phyloP scores from a whole-genome alignment of 1,140 invertebrate genomes.

The Sweltsa coloradensis region DNA sequence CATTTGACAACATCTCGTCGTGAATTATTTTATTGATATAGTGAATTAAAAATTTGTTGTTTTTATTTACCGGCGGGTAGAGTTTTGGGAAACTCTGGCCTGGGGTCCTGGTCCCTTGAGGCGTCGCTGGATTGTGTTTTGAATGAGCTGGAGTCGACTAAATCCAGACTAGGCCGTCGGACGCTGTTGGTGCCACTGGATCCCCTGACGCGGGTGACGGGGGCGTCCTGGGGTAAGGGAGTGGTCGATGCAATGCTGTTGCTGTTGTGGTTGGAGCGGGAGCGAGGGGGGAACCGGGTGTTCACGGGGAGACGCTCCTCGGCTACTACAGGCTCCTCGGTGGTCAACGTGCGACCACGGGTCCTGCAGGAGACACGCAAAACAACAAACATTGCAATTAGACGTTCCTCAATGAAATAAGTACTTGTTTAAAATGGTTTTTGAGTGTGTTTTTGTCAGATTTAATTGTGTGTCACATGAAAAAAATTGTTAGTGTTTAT shows the following conservation, averaged over 20 bases:
- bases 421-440: too few relatives aligned
- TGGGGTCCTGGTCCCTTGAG: slow-evolving; percentile 11
- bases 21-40: too few relatives aligned
- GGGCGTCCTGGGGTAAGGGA: background rate
- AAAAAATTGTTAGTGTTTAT: too few relatives aligned
- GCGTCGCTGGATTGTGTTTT: slow-evolving; percentile 43
- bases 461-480: too few relatives aligned
- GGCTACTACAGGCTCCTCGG: background rate
- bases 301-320: slow-evolving; percentile 55
- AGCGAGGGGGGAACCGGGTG: slow-evolving; percentile 64
- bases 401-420: background rate
- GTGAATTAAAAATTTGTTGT: too few relatives aligned
- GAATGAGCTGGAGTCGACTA: slow-evolving; percentile 67
- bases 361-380: background rate
- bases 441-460: too few relatives aligned
- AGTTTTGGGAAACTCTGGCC: slow-evolving; percentile 33
- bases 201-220: slow-evolving; percentile 12
- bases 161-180: slow-evolving; percentile 54
- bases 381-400: background rate
- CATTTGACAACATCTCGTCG: too few relatives aligned
- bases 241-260: slow-evolving; percentile 17
- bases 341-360: background rate
- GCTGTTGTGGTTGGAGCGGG: slow-evolving; percentile 40
- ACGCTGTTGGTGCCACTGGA: slow-evolving; percentile 30
- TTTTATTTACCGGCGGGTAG: slow-evolving; percentile 29